phyloP scores from a whole-genome alignment of 2,797 vertebrate species.

The Petrocephalus schoutedeni region DNA sequence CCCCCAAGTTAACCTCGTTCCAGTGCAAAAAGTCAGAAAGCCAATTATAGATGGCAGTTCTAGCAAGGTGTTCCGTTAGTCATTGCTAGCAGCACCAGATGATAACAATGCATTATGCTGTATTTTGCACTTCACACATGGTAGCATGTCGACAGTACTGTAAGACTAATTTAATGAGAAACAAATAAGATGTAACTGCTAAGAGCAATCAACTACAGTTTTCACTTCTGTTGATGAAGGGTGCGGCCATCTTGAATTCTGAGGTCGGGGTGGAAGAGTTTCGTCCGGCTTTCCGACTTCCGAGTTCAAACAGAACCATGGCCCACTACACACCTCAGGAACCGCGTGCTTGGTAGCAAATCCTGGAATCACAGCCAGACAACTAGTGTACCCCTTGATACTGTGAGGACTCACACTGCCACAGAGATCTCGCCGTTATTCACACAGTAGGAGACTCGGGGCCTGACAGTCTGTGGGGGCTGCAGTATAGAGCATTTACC shows the following conservation, averaged over 20 bases:
- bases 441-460: not conserved
- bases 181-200: not conserved
- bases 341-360: not conserved
- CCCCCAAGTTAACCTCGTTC: not conserved
- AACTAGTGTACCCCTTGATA: not conserved
- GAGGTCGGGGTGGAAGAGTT: not conserved
- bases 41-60: not conserved
- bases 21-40: not conserved
- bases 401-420: not conserved
- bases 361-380: not conserved
- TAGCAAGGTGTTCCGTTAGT: not conserved
- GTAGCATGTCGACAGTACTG: not conserved
- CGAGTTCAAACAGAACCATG: not conserved
- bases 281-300: not conserved
- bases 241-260: not conserved
- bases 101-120: not conserved
- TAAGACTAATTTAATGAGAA: not conserved
- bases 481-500: not conserved
- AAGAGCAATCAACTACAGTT: not conserved
- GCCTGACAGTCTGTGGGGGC: not conserved
- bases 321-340: not conserved
- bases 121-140: not conserved
- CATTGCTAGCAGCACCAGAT: not conserved
- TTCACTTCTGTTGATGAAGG: not conserved
- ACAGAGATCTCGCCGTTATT: not conserved